phyloP scores from a whole-genome alignment of 1,140 invertebrate genomes.

The Lycorma delicatula region DNA sequence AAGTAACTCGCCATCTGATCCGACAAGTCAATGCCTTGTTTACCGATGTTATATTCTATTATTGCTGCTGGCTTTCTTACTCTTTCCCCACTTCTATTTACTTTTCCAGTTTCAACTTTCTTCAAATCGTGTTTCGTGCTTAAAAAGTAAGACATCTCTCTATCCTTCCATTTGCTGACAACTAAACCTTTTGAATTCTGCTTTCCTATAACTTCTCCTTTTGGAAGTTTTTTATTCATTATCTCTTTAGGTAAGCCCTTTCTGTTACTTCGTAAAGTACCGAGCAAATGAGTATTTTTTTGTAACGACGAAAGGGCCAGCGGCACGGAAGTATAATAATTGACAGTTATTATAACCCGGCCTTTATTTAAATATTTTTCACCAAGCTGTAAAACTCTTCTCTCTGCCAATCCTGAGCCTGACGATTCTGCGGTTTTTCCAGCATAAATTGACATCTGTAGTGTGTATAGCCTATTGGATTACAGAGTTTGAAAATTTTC shows the following conservation, averaged over 20 bases:
- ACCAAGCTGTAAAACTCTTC: not conserved
- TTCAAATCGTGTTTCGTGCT: not conserved
- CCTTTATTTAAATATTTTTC: not conserved
- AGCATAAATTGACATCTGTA: slow-evolving; percentile 15
- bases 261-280: slow-evolving; percentile 20
- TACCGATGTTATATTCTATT: not conserved
- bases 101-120: not conserved
- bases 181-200: not conserved
- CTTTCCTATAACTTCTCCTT: not conserved
- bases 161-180: slow-evolving; percentile 26
- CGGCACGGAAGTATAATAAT: not conserved
- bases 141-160: slow-evolving; percentile 27
- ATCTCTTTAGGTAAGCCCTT: slow-evolving; percentile 4
- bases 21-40: slow-evolving; percentile 27
- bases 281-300: slow-evolving; percentile 19
- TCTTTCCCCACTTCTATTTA: not conserved
- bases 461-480: slow-evolving; percentile 25
- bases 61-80: not conserved
- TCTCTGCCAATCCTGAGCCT: not conserved
- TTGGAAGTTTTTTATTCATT: not conserved
- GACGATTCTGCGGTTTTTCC: not conserved
- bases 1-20: slow-evolving; percentile 33
- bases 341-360: not conserved
- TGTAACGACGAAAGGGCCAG: not conserved
- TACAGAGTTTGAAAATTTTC: slow-evolving; percentile 34